phyloP scores from a whole-genome alignment of 2,113 vertebrate species.

The Clarias gariepinus region DNA sequence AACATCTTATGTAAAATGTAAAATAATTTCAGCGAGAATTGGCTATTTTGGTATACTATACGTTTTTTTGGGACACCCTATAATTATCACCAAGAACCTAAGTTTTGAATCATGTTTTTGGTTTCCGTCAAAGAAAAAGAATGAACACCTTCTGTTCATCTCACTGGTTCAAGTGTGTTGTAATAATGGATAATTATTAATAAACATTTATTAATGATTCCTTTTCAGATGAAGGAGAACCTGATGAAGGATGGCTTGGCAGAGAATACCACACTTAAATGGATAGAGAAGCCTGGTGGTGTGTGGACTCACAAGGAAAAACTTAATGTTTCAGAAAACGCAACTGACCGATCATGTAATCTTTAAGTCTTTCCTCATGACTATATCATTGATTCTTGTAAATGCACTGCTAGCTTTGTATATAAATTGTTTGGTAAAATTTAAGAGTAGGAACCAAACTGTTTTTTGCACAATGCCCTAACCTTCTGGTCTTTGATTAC shows the following conservation, averaged over 20 bases:
- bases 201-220: neutral
- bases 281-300: neutral
- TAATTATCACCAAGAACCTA: neutral
- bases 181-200: neutral
- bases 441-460: neutral
- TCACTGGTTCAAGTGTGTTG: neutral
- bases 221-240: neutral
- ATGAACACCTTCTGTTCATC: neutral
- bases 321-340: neutral
- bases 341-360: neutral
- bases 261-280: neutral
- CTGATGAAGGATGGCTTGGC: neutral
- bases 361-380: neutral
- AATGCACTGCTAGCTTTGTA: neutral
- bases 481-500: neutral
- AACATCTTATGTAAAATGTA: too few species aligned
- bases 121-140: neutral
- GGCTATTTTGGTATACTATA: too few species aligned
- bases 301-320: neutral
- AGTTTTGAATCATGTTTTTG: neutral
- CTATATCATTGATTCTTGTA: neutral
- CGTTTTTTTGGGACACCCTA: too few species aligned
- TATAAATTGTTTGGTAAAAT: neutral
- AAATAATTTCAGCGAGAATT: too few species aligned
- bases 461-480: neutral